Evolutionary conservation across 2,888 invertebrate genomes (phyloP).

Genomic region (Itoplectis maculator): DNA sequence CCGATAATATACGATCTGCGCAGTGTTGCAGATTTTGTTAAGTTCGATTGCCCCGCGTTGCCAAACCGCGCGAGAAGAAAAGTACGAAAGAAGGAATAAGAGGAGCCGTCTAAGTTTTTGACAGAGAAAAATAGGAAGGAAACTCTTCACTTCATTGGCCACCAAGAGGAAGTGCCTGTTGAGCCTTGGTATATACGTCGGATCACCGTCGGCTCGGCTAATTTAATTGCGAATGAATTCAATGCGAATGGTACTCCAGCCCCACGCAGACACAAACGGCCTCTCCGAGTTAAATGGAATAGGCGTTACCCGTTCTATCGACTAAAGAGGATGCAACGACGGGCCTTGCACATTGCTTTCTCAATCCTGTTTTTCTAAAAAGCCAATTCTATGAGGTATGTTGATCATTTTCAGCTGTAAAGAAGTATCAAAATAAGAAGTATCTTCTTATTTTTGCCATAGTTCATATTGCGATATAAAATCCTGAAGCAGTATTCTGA

Average conservation of each 20-base stretch:
- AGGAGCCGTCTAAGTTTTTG: slow-evolving; percentile 57
- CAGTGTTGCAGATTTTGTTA: slow-evolving; percentile 58
- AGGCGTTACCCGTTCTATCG: neutral
- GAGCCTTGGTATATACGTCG: slow-evolving; percentile 38
- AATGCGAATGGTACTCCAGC: neutral
- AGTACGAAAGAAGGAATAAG: neutral
- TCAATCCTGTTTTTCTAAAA: too few relatives aligned
- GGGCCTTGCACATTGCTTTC: too few relatives aligned
- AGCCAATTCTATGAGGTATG: too few relatives aligned
- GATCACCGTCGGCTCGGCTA: slow-evolving; percentile 38
- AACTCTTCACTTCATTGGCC: slow-evolving; percentile 56
- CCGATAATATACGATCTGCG: slow-evolving; percentile 62
- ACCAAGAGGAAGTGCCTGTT: slow-evolving; percentile 35
- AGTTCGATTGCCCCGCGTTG: slow-evolving; percentile 68
- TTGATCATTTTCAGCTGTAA: too few relatives aligned
- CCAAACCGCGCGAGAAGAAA: slow-evolving; percentile 21
- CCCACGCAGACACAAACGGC: neutral
- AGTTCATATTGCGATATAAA: neutral
- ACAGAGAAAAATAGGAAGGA: slow-evolving; percentile 62
- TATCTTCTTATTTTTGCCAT: neutral
- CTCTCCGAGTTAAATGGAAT: neutral
- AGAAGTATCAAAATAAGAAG: too few relatives aligned
- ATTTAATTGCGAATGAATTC: slow-evolving; percentile 50
- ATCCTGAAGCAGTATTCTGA: neutral
- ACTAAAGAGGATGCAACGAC: neutral